Percentiles rank a stretch among this genome's conserved stretches.
phyloP scores from a whole-genome alignment of 2,113 vertebrate genomes.

The Sula dactylatra region DNA sequence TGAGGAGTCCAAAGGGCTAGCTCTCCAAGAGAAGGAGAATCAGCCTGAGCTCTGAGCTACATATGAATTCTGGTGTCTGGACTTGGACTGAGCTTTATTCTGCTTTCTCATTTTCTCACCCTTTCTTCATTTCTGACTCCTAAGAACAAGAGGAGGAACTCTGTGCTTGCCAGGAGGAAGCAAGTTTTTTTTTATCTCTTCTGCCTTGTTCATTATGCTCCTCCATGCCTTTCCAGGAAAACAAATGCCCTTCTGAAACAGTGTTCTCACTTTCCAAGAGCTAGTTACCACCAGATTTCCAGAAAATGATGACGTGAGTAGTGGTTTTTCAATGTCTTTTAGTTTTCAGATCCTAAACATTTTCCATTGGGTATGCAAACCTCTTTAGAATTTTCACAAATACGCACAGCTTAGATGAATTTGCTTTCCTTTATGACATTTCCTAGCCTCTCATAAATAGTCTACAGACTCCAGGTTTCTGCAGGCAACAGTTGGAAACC shows the following conservation, averaged over 20 bases:
- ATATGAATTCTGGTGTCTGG: background rate
- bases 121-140: background rate
- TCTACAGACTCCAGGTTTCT: background rate
- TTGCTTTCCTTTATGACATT: background rate
- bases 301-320: background rate
- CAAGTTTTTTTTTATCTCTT: background rate
- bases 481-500: background rate
- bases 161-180: background rate
- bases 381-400: background rate
- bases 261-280: background rate
- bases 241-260: background rate
- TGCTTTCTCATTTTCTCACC: background rate
- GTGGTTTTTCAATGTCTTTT: background rate
- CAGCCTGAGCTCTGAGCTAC: background rate
- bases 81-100: background rate
- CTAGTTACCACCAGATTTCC: background rate
- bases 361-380: background rate
- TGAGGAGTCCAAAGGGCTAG: background rate
- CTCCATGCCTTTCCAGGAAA: background rate
- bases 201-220: background rate
- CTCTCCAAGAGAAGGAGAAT: background rate
- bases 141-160: background rate
- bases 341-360: background rate
- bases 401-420: background rate
- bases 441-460: background rate